phyloP scores from a whole-genome alignment of 2,797 vertebrate species.

The Todus mexicanus region DNA sequence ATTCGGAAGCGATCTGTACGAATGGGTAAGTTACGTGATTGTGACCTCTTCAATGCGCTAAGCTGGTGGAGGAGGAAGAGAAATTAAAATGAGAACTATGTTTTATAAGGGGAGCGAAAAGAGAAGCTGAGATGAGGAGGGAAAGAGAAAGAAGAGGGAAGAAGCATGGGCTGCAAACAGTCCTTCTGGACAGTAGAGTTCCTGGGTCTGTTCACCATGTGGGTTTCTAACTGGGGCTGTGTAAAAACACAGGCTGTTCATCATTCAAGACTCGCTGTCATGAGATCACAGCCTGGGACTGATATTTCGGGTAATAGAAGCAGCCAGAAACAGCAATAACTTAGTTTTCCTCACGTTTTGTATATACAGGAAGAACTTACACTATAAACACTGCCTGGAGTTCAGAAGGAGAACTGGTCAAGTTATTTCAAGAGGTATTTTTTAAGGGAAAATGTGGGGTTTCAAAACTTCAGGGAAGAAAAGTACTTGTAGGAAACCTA shows the following conservation, averaged over 20 bases:
- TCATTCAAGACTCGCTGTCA: not conserved
- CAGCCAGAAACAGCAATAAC: constrained; percentile 9
- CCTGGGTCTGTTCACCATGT: too few relatives aligned
- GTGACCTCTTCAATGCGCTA: not conserved
- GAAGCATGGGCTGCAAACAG: not conserved
- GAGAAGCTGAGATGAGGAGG: not conserved
- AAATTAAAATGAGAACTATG: not conserved
- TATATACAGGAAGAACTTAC: not conserved
- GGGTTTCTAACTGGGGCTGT: not conserved
- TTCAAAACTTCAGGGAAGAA: not conserved
- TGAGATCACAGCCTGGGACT: not conserved
- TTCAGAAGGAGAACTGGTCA: not conserved
- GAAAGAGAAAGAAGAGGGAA: not conserved
- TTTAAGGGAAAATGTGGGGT: not conserved
- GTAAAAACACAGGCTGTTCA: not conserved
- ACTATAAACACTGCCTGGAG: not conserved
- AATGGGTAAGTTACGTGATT: too few relatives aligned
- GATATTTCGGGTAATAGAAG: not conserved
- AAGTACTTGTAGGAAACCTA: not conserved
- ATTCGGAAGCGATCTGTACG: too few relatives aligned
- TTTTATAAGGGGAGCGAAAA: not conserved
- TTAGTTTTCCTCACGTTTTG: not conserved
- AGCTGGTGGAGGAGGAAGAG: not conserved
- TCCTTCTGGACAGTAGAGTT: too few relatives aligned
- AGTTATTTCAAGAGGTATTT: not conserved